phyloP scores from a whole-genome alignment of 2,888 invertebrate genomes.

The Siphonodentalium dalli region DNA sequence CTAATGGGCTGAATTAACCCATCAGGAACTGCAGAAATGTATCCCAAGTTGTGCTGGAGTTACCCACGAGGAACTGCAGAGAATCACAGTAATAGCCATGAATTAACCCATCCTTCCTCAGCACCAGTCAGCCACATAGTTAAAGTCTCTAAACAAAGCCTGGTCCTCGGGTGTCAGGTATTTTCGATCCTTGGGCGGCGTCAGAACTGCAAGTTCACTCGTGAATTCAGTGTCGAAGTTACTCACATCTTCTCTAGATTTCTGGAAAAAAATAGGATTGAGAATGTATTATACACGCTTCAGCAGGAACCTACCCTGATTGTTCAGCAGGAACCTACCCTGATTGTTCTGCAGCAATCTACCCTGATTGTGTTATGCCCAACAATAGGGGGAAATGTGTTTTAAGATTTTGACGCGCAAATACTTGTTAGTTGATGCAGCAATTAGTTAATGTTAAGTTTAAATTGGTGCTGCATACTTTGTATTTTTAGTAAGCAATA shows the following conservation, averaged over 20 bases:
- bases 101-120: no score
- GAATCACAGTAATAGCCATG: no score
- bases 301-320: not conserved
- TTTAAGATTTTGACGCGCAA: no score
- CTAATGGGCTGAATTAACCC: no score
- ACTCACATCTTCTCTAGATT: conserved; percentile 93
- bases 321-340: not conserved
- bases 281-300: not conserved
- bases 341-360: not conserved
- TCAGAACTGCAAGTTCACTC: conserved; percentile 91
- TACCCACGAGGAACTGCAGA: no score
- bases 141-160: conserved; percentile 90
- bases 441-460: no score
- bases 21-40: no score
- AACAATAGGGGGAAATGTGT: no score
- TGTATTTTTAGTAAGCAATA: no score
- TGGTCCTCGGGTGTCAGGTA: conserved; percentile 87
- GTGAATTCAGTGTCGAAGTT: conserved; percentile 99
- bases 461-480: no score
- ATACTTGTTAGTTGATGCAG: no score
- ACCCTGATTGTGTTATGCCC: not conserved
- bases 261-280: conserved; percentile 71
- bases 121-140: conserved; percentile 99
- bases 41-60: no score
- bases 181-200: conserved; percentile 95